Base-by-base conservation (phyloP, 2,888 invertebrate species). In the Lithophane socia region DNA sequence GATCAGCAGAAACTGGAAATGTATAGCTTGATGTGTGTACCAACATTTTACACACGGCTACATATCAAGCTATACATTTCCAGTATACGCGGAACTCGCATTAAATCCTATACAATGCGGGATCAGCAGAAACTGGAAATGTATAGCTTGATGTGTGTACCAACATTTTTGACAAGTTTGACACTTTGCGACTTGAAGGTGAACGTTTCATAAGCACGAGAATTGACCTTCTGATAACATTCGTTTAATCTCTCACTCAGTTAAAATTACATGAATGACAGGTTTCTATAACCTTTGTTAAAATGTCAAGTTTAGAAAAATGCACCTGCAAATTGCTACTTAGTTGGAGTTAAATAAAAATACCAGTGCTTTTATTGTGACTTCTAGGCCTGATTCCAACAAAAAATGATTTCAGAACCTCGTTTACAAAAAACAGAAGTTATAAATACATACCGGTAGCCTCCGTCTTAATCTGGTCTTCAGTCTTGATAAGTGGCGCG, bases 401-500 rank as follows among this genome's bases (percentile, higher is more conserved):
- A 44, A 65, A 65, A 65, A 2, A 10, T n/a, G 12, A 37, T 5
- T 64, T n/a, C 18, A 37, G 8, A 13, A 13, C 3, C 37, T 8
- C 21, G 16, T 64, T 65, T 16, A 65, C 13, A n/a, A 29, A 64
- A 47, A 24, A 66, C 18, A 47, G 4, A 18, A 24, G 9, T 7
- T 21, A 24, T 71, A 37, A 52, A 56, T 29, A 77, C 92, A 90
- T 85, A 97, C 97, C 96, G 89, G 89, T 87, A 73, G 85, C 87
- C 79, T 95, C 95, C 77, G 92, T 92, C 91, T 95, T 94, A 86
- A 94, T 94, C 84, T 92, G 93, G 88, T 94, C 94, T 86, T 95
- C 96, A 69, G 92, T 90, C 91, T 95, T 96, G 86, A 95, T 94
- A 80, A 93, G 95, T 2, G 90, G 88, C 49, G 91, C 92, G 72